These are phyloP conservation scores for Gymnoscopelus braueri DNA, from an alignment of 2,797 vertebrate genomes.

Conservation along the genomic window DNA sequence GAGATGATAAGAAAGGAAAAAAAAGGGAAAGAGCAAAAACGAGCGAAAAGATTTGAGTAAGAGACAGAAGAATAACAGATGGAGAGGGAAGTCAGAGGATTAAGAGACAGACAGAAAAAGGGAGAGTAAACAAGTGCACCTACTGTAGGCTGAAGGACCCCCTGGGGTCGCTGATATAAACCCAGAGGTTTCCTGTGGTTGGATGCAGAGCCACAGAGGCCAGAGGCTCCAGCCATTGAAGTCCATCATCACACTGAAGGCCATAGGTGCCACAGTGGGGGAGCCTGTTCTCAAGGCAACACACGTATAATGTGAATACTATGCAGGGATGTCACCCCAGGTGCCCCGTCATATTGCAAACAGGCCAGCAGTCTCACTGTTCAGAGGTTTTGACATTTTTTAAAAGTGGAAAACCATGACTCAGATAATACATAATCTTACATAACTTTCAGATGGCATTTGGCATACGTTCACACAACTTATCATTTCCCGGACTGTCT, in stretches of 20 bases:
- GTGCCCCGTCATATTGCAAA: no score
- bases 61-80: not conserved
- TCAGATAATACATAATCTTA: no score
- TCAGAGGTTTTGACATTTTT: no score
- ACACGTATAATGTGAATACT: no score
- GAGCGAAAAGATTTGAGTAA: not conserved
- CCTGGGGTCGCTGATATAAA: slow-evolving; percentile 10
- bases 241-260: slow-evolving; percentile 19
- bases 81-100: not conserved
- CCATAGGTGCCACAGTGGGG: not conserved
- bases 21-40: slow-evolving; percentile 15
- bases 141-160: slow-evolving; percentile 3
- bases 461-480: no score
- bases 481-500: no score
- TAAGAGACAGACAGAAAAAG: not conserved
- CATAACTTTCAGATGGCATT: no score
- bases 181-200: slow-evolving; percentile 8
- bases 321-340: no score
- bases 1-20: slow-evolving; percentile 13
- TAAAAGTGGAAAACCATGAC: no score
- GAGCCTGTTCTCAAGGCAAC: slow-evolving; percentile 10
- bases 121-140: no score
- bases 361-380: no score
- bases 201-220: slow-evolving; percentile 18
- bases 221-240: slow-evolving; percentile 26